A percentile compares a stretch with the other conserved stretches of the same genome.
These are phyloP conservation scores for Epizoanthus stellaris DNA, from an alignment of 92 coral and sea anemone species.

Conservation along the genomic window DNA sequence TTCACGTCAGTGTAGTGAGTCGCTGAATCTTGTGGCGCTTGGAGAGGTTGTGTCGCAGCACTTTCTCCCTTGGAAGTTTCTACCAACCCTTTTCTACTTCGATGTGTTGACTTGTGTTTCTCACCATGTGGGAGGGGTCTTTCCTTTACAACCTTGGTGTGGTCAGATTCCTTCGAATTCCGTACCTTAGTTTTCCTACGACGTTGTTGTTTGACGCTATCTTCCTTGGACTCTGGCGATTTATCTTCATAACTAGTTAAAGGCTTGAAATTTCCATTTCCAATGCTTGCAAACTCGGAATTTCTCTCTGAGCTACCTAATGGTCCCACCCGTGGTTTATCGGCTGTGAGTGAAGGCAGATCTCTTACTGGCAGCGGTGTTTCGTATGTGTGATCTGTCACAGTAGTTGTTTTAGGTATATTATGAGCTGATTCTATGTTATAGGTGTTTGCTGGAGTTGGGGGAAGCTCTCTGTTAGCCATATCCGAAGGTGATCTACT, in stretches of 20 bases:
- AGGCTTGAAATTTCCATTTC: background rate
- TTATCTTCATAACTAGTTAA: background rate
- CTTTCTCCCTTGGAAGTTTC: background rate
- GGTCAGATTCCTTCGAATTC: background rate
- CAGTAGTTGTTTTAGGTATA: background rate
- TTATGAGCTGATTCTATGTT: background rate
- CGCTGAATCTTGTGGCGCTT: background rate
- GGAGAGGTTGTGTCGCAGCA: background rate
- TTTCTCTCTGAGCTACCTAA: background rate
- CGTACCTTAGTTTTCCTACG: background rate
- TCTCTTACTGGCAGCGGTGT: background rate
- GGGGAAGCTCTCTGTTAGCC: conserved; percentile 13
- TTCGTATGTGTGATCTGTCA: background rate
- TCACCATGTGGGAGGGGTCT: background rate
- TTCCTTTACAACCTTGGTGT: background rate
- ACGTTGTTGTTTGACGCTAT: background rate
- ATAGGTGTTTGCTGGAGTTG: background rate
- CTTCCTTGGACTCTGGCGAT: background rate
- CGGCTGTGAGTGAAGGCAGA: background rate
- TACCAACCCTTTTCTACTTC: background rate
- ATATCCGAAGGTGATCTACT: background rate
- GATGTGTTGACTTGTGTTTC: background rate
- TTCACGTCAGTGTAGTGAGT: background rate
- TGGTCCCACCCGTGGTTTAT: background rate
- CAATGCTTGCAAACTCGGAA: background rate